Evolutionary conservation across 2,888 invertebrate species (phyloP).

Genomic region (Argynnis bischoffii): DNA sequence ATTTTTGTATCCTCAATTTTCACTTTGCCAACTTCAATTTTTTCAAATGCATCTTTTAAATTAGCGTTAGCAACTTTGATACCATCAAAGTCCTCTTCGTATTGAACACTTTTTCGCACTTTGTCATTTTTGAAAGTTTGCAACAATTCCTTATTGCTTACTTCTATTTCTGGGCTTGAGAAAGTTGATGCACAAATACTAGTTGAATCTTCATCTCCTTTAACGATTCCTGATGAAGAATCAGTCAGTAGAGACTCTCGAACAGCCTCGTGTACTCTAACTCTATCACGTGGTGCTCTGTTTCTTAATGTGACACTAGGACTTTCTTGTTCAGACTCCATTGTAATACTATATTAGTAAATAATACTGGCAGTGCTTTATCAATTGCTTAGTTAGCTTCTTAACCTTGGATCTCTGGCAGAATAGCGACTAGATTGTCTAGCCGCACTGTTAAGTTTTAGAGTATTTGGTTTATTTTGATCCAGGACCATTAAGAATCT

Average conservation of each 20-base stretch:
- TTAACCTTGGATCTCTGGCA: conserved; percentile 83
- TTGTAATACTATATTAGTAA: conserved; percentile 52
- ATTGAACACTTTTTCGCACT: conserved; percentile 28
- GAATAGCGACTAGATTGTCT: conserved; percentile 77
- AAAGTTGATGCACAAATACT: conserved; percentile 62
- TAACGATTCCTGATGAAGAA: conserved; percentile 77
- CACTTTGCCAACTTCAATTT: conserved; percentile 50
- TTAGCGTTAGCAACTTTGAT: conserved; percentile 43
- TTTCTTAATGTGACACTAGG: conserved; percentile 56
- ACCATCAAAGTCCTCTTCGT: conserved; percentile 38
- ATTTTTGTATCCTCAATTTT: conserved; percentile 42
- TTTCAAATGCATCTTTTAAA: conserved; percentile 43
- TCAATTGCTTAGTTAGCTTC: conserved; percentile 60
- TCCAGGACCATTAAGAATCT: conserved; percentile 82
- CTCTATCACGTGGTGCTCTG: conserved; percentile 60
- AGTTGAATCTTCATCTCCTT: conserved; percentile 66
- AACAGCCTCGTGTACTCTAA: conserved; percentile 53
- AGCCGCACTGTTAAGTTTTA: conserved; percentile 77
- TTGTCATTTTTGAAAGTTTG: conserved; percentile 39
- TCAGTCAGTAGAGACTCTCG: conserved; percentile 71
- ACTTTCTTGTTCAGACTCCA: conserved; percentile 62
- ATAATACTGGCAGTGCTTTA: conserved; percentile 64
- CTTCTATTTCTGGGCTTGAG: conserved; percentile 68
- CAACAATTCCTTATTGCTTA: conserved; percentile 53
- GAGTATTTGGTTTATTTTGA: conserved; percentile 77